These are phyloP conservation scores for Characodon lateralis DNA, from an alignment of 2,797 vertebrate genomes.

Conservation along the genomic window DNA sequence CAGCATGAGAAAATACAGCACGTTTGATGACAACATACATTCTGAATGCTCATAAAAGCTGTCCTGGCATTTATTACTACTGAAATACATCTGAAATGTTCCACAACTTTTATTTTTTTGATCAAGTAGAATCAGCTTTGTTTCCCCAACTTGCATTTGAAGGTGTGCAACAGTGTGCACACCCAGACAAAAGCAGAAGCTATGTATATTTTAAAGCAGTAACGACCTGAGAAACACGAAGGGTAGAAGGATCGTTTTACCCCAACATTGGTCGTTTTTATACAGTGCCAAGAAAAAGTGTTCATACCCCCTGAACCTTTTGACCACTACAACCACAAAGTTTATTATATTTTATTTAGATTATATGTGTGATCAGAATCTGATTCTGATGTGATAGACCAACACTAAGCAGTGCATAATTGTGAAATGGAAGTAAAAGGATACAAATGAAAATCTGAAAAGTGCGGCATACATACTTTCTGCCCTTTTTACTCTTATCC, in stretches of 20 bases:
- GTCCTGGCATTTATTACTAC: slow-evolving; percentile 9
- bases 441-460: background rate
- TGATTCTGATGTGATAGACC: background rate
- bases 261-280: slow-evolving; percentile 4
- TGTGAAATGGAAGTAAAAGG: background rate
- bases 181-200: slow-evolving; percentile 30
- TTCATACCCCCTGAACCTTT: background rate
- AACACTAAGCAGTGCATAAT: background rate
- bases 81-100: slow-evolving; percentile 53
- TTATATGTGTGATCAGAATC: too few species aligned
- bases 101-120: background rate
- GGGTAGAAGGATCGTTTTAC: background rate
- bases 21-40: slow-evolving; percentile 11
- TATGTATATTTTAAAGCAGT: background rate
- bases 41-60: slow-evolving; percentile 9
- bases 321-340: background rate
- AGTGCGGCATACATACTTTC: background rate
- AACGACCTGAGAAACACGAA: slow-evolving; percentile 22
- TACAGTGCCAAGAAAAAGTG: background rate
- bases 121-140: slow-evolving; percentile 7
- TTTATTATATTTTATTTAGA: background rate
- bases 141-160: background rate
- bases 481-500: background rate
- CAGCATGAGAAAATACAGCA: slow-evolving; percentile 24
- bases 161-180: background rate